phyloP scores from a whole-genome alignment of 1,140 invertebrate genomes.

The Drosophila quadrilineata region DNA sequence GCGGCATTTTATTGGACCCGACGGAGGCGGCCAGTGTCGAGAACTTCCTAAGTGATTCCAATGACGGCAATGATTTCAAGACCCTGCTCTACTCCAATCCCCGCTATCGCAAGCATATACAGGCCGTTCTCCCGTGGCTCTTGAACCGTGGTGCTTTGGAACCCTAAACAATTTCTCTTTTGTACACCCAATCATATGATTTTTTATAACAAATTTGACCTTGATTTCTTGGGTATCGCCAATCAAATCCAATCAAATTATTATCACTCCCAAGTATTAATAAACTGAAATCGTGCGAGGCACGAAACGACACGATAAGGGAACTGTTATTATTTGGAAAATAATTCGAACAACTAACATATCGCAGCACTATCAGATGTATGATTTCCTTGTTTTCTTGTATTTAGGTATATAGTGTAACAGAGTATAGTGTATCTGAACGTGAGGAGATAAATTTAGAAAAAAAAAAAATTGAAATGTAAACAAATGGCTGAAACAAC shows the following conservation, averaged over 20 bases:
- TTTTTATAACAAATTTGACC: not conserved
- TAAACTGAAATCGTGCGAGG: not conserved
- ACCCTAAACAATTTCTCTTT: not conserved
- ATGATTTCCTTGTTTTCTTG: no score
- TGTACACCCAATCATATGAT: no score
- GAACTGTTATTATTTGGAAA: no score
- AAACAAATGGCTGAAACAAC: no score
- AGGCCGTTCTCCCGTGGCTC: constrained; percentile 63
- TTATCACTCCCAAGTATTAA: constrained; percentile 19
- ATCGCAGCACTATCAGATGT: no score
- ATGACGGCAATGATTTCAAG: constrained; percentile 54
- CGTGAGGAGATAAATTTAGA: no score
- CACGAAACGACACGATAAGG: not conserved
- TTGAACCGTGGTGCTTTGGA: constrained; percentile 61
- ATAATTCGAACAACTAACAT: no score
- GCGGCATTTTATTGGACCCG: constrained; percentile 62
- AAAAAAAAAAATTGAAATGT: no score
- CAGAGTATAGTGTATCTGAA: no score
- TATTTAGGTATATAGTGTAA: no score
- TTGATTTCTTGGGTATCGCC: not conserved
- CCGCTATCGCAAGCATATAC: constrained; percentile 58
- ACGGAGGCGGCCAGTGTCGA: constrained; percentile 56
- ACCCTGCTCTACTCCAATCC: constrained; percentile 53
- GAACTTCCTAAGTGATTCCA: constrained; percentile 45
- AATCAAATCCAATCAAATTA: not conserved